Conservation (phyloP, 2,888 invertebrate species). For the Diaprepes abbreviatus region DNA sequence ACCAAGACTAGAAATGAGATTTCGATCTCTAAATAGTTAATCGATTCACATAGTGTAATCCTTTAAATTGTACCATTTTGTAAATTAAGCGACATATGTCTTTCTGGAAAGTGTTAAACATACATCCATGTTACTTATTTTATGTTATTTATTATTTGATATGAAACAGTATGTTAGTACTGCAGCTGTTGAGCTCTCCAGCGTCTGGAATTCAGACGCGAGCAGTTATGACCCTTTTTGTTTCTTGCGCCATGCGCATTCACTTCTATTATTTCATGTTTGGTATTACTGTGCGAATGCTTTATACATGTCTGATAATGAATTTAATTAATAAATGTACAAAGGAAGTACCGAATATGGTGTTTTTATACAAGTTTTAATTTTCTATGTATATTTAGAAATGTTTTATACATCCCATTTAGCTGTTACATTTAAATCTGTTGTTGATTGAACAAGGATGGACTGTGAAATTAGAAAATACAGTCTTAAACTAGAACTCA, state of each 20-base stretch:
- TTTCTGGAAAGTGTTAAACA: conserved; percentile 69
- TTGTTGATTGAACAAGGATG: conserved; percentile 60
- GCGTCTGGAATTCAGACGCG: conserved; percentile 46
- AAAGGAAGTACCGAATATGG: conserved; percentile 70
- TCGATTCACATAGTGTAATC: conserved; percentile 67
- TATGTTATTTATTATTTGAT: conserved; percentile 61
- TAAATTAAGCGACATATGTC: conserved; percentile 68
- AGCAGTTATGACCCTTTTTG: conserved; percentile 44
- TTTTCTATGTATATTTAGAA: conserved; percentile 68
- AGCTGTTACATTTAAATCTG: conserved; percentile 64
- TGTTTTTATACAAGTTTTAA: conserved; percentile 69
- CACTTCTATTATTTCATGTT: conserved; percentile 68
- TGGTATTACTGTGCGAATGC: conserved; percentile 72
- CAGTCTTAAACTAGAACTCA: conserved; percentile 68
- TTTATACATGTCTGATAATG: conserved; percentile 71
- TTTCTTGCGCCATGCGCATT: conserved; percentile 58
- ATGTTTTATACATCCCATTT: conserved; percentile 61
- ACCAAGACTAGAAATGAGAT: conserved; percentile 58
- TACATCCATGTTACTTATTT: conserved; percentile 69
- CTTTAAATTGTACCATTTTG: conserved; percentile 68
- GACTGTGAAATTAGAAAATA: conserved; percentile 61
- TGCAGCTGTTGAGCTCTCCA: conserved; percentile 61
- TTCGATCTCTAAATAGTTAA: conserved; percentile 62
- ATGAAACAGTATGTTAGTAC: conserved; percentile 59
- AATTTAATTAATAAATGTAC: conserved; percentile 71